Evolutionary conservation across 2,888 invertebrate species (phyloP), one percentile per base, ranked within the genome.

Genomic region (Agrochola circellaris): DNA sequence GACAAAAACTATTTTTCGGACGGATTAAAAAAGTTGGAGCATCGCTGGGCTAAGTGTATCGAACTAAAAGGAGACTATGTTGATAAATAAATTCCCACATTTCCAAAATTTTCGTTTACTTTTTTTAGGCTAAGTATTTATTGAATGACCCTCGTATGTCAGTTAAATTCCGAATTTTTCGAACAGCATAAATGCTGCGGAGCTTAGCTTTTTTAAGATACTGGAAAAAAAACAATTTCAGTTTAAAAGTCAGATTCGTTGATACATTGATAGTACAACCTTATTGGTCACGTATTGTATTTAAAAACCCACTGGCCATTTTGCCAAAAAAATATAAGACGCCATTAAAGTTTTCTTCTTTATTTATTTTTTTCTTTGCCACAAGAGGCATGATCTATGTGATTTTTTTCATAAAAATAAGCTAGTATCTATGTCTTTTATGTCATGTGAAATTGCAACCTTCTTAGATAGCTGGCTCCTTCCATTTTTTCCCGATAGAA

Each of bases 281-380:
- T 64, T 58, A 45, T 56, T 70, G 3, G n/a, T 42, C 8, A 26
- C 0, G 1, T 38, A 9, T n/a, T 51, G 7, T 2, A 48, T n/a
- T 26, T 45, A 26, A 3, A 26, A 66, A 17, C 9, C 0, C 8
- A 56, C 58, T 58, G 73, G 58, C 34, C 20, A n/a, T 26, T 68
- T 26, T 26, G 20, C 0, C 0, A 13, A 64, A 64, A 64, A 62
- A 51, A 20, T 8, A 0, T 38, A 7, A 30, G 34, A 64, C 11
- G 60, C 75, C 68, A 69, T 51, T 58, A 51, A 30, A 5, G 30
- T 54, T 79, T 38, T 61, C 8, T 62, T 58, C 62, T 34, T 34
- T 38, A 0, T 26, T 48, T 26, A 6, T 42, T 23, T 51, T 26
- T 72, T 72, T 26, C 4, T 68, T 62, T 23, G 11, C 7, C 20